Percentiles rank a stretch among this genome's conserved stretches.
Conservation (phyloP, 1,140 invertebrate species). For the Dufourea novaeangliae region DNA sequence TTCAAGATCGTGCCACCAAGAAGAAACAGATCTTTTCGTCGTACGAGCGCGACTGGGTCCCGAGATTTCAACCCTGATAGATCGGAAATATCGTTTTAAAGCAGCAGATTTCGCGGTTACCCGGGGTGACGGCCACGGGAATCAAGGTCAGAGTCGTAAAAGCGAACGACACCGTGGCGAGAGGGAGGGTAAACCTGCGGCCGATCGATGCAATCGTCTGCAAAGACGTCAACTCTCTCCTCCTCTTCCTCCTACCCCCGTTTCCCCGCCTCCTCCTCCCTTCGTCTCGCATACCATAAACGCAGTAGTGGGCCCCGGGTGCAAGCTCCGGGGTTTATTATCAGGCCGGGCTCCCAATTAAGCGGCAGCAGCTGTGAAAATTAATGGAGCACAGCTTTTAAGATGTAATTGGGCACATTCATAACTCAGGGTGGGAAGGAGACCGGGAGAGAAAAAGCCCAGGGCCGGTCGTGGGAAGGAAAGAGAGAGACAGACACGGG, state of each 20-base stretch:
- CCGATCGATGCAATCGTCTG: slow-evolving; percentile 74
- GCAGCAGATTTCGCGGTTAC: slow-evolving; percentile 47
- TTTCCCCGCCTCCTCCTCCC: neutral
- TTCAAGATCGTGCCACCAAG: too few relatives aligned
- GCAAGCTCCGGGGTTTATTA: slow-evolving; percentile 82
- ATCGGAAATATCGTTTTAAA: slow-evolving; percentile 13
- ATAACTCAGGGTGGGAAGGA: slow-evolving; percentile 80
- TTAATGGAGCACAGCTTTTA: slow-evolving; percentile 86
- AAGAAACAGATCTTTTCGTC: too few relatives aligned
- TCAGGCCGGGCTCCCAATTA: slow-evolving; percentile 85
- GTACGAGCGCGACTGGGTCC: too few relatives aligned
- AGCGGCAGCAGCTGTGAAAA: slow-evolving; percentile 86
- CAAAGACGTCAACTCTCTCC: slow-evolving; percentile 67
- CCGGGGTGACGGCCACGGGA: slow-evolving; percentile 45
- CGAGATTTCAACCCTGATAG: slow-evolving; percentile 45
- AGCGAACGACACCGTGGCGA: slow-evolving; percentile 55
- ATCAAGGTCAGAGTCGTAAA: slow-evolving; percentile 74
- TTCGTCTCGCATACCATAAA: slow-evolving; percentile 66
- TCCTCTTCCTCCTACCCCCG: slow-evolving; percentile 48
- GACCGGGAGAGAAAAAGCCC: slow-evolving; percentile 50
- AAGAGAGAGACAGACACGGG: slow-evolving; percentile 21
- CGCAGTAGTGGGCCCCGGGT: slow-evolving; percentile 72
- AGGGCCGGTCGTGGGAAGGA: neutral
- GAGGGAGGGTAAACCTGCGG: slow-evolving; percentile 49
- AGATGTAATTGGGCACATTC: slow-evolving; percentile 86